Percentiles rank a stretch among this genome's conserved stretches.
Conservation (phyloP, 2,797 vertebrate species). For the Mareca strepera region DNA sequence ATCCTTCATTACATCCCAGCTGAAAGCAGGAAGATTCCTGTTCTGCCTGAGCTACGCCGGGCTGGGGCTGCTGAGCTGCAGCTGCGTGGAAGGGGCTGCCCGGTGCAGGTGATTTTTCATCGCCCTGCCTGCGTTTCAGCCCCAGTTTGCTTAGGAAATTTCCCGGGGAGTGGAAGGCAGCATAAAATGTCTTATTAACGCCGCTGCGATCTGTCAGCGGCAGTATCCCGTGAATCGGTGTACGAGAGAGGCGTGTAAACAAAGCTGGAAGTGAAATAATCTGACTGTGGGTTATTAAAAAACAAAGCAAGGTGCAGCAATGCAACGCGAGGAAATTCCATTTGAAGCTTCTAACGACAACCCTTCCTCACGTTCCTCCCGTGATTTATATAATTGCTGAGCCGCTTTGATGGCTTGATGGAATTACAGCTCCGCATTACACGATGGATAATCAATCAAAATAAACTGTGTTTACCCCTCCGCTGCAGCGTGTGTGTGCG, state of each 20-base stretch:
- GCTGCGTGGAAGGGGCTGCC: accelerated
- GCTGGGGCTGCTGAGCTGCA: not conserved
- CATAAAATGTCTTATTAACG: not conserved
- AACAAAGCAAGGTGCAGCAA: not conserved
- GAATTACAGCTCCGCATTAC: conserved; percentile 41
- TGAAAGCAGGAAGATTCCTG: not conserved
- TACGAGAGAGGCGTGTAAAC: not conserved
- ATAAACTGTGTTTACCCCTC: conserved; percentile 32
- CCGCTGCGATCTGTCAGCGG: not conserved
- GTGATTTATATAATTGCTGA: conserved; percentile 29
- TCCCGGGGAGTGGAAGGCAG: not conserved
- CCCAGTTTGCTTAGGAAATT: not conserved
- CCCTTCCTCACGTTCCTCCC: not conserved
- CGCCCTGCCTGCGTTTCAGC: accelerated
- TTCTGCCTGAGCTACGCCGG: accelerated
- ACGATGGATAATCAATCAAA: conserved; percentile 47
- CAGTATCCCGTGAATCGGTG: not conserved
- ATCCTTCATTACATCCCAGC: not conserved
- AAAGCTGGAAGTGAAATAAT: not conserved
- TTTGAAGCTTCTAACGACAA: not conserved
- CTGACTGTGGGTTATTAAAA: not conserved
- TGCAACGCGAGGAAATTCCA: not conserved
- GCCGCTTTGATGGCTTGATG: conserved; percentile 13
- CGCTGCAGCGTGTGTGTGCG: not conserved
- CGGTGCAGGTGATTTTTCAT: not conserved